These are phyloP conservation scores for Cabera pusaria DNA, from an alignment of 2,888 invertebrate species.

Conservation along the genomic window DNA sequence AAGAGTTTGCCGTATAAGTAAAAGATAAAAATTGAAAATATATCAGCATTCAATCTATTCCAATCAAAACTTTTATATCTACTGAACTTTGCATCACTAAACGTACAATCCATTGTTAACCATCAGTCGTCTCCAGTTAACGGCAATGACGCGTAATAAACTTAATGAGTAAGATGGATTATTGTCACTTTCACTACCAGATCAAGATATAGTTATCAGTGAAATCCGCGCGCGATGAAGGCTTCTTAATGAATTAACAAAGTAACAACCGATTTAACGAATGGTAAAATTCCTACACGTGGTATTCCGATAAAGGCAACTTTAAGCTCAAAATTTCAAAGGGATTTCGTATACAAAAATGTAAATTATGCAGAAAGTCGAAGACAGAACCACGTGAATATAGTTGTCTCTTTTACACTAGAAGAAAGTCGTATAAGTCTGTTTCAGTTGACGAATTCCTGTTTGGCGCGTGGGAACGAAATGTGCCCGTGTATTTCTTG, in stretches of 20 bases:
- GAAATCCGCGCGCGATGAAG: constrained; percentile 17
- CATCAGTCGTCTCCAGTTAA: too few species aligned
- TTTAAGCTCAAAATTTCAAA: constrained; percentile 32
- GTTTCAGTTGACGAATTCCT: constrained; percentile 56
- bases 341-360: constrained; percentile 50
- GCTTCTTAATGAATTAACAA: constrained; percentile 16
- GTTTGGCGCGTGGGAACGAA: constrained; percentile 71
- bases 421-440: constrained; percentile 8
- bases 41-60: too few species aligned
- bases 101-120: too few species aligned
- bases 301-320: constrained; percentile 12
- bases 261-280: constrained; percentile 12
- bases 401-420: constrained; percentile 8
- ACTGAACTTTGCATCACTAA: too few species aligned
- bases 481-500: constrained; percentile 63
- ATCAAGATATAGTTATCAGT: constrained; percentile 25
- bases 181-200: constrained; percentile 36
- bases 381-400: constrained; percentile 24
- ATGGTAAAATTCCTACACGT: constrained; percentile 17
- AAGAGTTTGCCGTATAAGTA: too few species aligned
- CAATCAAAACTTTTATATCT: too few species aligned
- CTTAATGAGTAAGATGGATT: constrained; percentile 18
- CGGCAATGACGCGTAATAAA: constrained; percentile 21
- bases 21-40: too few species aligned
- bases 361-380: constrained; percentile 44